These are phyloP conservation scores for Sclerodermus sp. DNA, from an alignment of 2,888 invertebrate species.

Conservation along the genomic window DNA sequence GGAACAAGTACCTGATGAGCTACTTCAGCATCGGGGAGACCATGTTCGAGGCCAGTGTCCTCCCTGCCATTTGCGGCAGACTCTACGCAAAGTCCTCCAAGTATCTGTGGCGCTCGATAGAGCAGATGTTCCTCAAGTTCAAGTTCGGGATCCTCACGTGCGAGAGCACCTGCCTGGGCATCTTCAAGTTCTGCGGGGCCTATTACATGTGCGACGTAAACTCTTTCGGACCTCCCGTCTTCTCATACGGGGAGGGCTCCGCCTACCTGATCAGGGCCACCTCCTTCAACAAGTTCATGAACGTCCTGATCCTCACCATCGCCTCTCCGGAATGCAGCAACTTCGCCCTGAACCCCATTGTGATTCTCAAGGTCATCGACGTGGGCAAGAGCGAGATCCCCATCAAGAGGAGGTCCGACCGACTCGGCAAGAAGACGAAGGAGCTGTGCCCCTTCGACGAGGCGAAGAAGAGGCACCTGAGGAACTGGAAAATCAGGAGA, in stretches of 20 bases:
- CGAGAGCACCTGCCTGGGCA: constrained; percentile 37
- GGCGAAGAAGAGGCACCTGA: constrained; percentile 21
- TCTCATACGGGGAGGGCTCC: constrained; percentile 35
- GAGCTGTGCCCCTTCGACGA: constrained; percentile 29
- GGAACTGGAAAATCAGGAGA: constrained; percentile 23
- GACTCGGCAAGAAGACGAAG: constrained; percentile 7
- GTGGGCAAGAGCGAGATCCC: constrained; percentile 8
- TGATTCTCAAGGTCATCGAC: constrained; percentile 39
- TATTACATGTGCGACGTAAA: constrained; percentile 46
- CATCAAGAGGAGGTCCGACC: constrained; percentile 1
- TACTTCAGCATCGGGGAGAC: constrained; percentile 42
- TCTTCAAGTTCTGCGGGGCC: constrained; percentile 45
- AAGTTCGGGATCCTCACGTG: constrained; percentile 42
- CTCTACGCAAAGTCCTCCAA: constrained; percentile 27
- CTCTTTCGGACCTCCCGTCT: constrained; percentile 45
- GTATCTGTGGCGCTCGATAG: constrained; percentile 37
- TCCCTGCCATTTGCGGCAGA: constrained; percentile 33
- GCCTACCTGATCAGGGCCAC: constrained; percentile 42
- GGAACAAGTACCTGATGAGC: constrained; percentile 29
- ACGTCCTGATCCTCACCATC: constrained; percentile 35
- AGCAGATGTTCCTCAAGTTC: constrained; percentile 37
- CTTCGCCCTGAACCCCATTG: constrained; percentile 41
- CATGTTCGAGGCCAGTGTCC: constrained; percentile 34
- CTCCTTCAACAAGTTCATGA: constrained; percentile 38
- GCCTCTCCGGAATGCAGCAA: constrained; percentile 41